Conservation (phyloP, 2,113 vertebrate species). For the Nothocercus julius region DNA sequence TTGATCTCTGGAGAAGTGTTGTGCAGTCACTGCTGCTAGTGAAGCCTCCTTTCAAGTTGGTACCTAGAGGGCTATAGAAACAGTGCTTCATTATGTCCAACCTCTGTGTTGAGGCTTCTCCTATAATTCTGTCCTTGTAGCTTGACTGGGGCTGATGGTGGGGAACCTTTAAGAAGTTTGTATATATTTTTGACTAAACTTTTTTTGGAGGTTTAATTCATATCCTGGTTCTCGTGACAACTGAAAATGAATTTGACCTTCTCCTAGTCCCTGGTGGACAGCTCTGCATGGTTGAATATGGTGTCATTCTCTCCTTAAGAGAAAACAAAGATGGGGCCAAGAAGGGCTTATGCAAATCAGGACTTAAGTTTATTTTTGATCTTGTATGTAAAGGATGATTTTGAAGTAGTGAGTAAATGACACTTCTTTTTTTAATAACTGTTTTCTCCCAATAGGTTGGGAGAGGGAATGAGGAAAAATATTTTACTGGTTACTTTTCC, state of each 20-base stretch:
- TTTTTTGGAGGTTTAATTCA: conserved; percentile 54
- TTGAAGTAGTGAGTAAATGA: neutral
- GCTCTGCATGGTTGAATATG: neutral
- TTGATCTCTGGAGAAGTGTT: conserved; percentile 57
- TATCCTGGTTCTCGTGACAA: conserved; percentile 56
- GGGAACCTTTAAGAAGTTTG: conserved; percentile 7
- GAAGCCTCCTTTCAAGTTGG: conserved; percentile 42
- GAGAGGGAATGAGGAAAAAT: neutral
- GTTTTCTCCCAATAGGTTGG: too few species aligned
- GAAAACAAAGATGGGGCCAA: neutral
- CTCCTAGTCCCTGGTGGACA: neutral
- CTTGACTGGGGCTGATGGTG: neutral
- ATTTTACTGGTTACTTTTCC: neutral
- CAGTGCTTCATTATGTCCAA: conserved; percentile 58
- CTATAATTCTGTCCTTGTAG: conserved; percentile 34
- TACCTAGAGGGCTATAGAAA: conserved; percentile 63
- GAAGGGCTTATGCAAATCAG: neutral
- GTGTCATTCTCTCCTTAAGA: conserved; percentile 7
- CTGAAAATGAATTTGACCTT: conserved; percentile 64
- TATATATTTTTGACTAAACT: conserved; percentile 12
- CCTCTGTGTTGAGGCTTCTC: conserved; percentile 47
- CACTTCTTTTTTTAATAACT: neutral
- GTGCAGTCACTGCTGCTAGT: conserved; percentile 47
- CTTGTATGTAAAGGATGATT: neutral
- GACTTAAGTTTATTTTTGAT: neutral